Conservation (phyloP, 2,888 invertebrate species). For the Agelastica alni region DNA sequence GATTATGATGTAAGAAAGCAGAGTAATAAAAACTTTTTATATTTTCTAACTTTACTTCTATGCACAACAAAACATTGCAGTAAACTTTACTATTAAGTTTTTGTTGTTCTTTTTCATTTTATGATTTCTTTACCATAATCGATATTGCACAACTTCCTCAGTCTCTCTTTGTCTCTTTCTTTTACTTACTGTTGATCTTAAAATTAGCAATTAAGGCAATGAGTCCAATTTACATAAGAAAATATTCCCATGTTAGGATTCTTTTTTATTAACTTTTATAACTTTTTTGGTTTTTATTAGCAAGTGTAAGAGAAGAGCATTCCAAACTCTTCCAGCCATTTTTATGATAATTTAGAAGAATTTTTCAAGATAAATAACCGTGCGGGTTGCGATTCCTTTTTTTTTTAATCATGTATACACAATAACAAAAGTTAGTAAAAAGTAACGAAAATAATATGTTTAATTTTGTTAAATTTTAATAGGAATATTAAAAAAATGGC, state of each 20-base stretch:
- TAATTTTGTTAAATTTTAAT: no score
- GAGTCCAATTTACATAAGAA: constrained; percentile 30
- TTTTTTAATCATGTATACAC: no score
- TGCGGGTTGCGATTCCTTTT: background rate
- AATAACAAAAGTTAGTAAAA: no score
- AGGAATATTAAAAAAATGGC: no score
- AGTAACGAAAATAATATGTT: no score
- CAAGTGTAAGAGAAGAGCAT: constrained; percentile 24
- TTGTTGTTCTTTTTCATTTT: no score
- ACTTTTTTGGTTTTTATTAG: constrained; percentile 21
- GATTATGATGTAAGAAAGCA: no score
- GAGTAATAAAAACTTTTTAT: no score
- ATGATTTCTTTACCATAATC: background rate
- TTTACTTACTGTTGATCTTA: constrained; percentile 26
- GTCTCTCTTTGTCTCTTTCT: constrained; percentile 1
- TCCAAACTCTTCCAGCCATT: constrained; percentile 10
- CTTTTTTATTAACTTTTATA: constrained; percentile 26
- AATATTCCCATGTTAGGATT: constrained; percentile 26
- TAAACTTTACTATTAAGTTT: no score
- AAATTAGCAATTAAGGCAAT: constrained; percentile 25
- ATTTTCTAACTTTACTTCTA: no score
- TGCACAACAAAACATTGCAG: no score
- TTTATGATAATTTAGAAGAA: constrained; percentile 21
- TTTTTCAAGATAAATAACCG: constrained; percentile 3
- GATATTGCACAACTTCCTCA: background rate